These are phyloP conservation scores for Hirtodrosophila histrioides DNA, from an alignment of 2,888 invertebrate species.

Conservation along the genomic window DNA sequence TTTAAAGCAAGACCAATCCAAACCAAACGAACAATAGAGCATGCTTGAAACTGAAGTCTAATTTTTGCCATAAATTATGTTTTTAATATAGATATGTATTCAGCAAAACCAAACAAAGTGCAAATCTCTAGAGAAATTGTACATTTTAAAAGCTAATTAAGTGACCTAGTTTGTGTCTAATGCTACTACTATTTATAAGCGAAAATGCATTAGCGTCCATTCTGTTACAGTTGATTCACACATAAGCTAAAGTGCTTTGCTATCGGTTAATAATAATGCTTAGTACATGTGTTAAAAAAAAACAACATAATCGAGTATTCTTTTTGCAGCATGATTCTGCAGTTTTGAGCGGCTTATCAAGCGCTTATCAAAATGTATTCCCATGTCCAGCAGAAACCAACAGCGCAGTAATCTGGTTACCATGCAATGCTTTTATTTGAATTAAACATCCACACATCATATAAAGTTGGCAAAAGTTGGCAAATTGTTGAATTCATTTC, in stretches of 20 bases:
- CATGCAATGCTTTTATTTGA: background rate
- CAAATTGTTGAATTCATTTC: background rate
- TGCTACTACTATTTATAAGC: constrained; percentile 1
- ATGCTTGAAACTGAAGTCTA: too few species aligned
- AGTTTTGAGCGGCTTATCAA: constrained; percentile 42
- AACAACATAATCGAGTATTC: too few species aligned
- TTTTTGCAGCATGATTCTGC: constrained; percentile 7
- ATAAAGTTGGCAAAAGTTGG: too few species aligned
- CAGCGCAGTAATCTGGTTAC: constrained; percentile 27
- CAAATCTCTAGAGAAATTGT: too few species aligned
- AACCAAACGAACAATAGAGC: too few species aligned
- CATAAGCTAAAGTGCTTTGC: background rate
- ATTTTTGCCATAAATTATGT: too few species aligned
- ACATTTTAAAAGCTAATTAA: constrained; percentile 14
- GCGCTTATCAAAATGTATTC: constrained; percentile 34
- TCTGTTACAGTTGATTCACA: background rate
- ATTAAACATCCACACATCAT: background rate
- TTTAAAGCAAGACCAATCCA: too few species aligned
- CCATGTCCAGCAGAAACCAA: constrained; percentile 10
- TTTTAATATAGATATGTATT: too few species aligned
- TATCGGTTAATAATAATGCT: background rate
- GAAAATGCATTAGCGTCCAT: background rate
- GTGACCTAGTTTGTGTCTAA: constrained; percentile 10
- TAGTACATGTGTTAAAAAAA: too few species aligned
- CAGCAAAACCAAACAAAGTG: too few species aligned